A percentile compares a stretch with the other conserved stretches of the same genome.
These are phyloP conservation scores for Saxicola maurus DNA, from an alignment of 2,797 vertebrate genomes.

Conservation along the genomic window DNA sequence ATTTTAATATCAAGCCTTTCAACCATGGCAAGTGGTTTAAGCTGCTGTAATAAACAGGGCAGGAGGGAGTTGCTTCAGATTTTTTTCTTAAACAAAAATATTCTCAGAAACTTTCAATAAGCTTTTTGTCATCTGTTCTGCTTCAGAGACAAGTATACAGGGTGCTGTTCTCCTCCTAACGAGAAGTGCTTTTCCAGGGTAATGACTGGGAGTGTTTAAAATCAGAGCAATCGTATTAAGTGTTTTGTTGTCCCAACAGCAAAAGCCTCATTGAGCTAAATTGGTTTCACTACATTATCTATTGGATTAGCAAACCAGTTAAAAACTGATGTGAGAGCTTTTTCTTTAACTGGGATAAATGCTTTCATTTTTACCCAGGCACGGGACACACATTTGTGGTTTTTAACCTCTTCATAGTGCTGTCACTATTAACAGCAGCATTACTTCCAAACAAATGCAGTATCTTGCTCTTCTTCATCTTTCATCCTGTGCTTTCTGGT, in stretches of 20 bases:
- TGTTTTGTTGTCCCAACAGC: background rate
- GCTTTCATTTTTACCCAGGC: conserved; percentile 4
- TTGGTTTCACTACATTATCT: conserved; percentile 50
- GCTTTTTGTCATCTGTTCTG: background rate
- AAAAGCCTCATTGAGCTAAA: conserved; percentile 49
- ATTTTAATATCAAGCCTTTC: background rate
- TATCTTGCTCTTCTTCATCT: background rate
- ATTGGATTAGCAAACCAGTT: conserved; percentile 7
- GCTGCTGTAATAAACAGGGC: background rate
- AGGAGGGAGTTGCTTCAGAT: background rate
- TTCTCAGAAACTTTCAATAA: background rate
- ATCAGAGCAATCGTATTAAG: conserved; percentile 18
- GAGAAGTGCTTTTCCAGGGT: conserved; percentile 12
- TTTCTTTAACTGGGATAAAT: background rate
- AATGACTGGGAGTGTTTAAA: conserved; percentile 34
- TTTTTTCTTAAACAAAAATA: background rate
- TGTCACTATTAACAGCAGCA: background rate
- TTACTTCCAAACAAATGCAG: background rate
- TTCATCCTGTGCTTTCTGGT: background rate
- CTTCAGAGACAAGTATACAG: background rate
- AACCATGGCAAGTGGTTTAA: background rate
- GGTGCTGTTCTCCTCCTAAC: background rate
- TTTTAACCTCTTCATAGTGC: background rate
- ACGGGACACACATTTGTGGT: background rate
- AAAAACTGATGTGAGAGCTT: conserved; percentile 6